Percentiles rank a stretch among this genome's conserved stretches.
phyloP scores from a whole-genome alignment of 2,888 invertebrate species.

The Coelopa pilipes region DNA sequence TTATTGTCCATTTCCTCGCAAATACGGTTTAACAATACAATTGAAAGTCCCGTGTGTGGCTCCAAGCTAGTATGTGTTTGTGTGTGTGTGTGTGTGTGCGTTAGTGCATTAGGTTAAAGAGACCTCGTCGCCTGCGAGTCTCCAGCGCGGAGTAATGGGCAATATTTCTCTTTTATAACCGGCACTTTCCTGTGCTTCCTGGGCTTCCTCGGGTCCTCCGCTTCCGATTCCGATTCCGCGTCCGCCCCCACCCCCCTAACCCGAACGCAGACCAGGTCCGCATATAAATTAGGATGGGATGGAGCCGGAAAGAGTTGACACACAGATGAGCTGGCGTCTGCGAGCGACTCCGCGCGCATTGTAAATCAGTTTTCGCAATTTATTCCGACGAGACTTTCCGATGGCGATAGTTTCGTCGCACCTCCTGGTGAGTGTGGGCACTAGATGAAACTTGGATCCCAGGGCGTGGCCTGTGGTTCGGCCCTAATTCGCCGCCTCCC shows the following conservation, averaged over 20 bases:
- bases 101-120: conserved; percentile 45
- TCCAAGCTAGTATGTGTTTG: conserved; percentile 17
- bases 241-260: background rate
- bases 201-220: background rate
- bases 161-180: conserved; percentile 67
- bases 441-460: background rate
- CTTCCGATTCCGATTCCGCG: too few relatives aligned
- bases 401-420: background rate
- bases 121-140: conserved; percentile 64
- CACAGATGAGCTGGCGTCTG: conserved; percentile 23
- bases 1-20: conserved; percentile 25
- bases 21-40: conserved; percentile 14
- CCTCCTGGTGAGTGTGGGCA: background rate
- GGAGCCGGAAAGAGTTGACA: conserved; percentile 4
- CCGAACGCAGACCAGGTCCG: background rate
- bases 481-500: background rate
- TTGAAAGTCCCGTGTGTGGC: conserved; percentile 11
- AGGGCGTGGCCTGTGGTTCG: background rate
- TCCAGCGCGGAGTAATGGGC: conserved; percentile 64
- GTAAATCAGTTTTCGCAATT: conserved; percentile 6
- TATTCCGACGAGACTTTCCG: background rate
- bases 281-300: conserved; percentile 28
- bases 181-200: conserved; percentile 17
- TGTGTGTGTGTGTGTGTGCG: conserved; percentile 32
- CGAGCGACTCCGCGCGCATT: background rate